Conservation (phyloP, 2,113 vertebrate species). For the Ramphastos sulfuratus region DNA sequence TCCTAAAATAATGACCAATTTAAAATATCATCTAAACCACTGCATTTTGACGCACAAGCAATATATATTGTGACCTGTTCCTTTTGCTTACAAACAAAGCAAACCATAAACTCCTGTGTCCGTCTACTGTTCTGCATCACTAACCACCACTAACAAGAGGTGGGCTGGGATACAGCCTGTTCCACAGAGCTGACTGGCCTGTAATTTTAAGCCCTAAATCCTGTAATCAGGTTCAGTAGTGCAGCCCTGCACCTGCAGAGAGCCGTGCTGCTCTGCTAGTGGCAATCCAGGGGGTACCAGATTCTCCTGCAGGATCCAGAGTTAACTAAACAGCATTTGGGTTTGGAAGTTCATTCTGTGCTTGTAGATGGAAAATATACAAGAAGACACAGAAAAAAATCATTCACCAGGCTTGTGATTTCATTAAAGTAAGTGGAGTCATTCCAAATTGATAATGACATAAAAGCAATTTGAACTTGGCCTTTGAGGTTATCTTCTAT, state of each 20-base stretch:
- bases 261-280: neutral
- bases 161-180: neutral
- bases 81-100: neutral
- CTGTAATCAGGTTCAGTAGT: conserved; percentile 18
- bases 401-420: neutral
- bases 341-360: neutral
- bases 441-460: conserved; percentile 5
- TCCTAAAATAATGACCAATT: neutral
- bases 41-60: neutral
- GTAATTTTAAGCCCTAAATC: conserved; percentile 40
- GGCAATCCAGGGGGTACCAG: neutral
- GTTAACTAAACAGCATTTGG: conserved; percentile 16
- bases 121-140: neutral
- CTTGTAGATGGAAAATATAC: neutral
- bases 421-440: neutral
- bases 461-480: conserved; percentile 4
- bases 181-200: neutral
- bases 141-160: neutral
- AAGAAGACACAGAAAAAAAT: neutral
- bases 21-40: neutral
- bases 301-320: neutral
- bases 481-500: neutral
- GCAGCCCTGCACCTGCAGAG: neutral
- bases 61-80: neutral
- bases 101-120: neutral